Base-by-base conservation (phyloP, 2,113 vertebrate genomes). In the Motacilla tschutschensis region DNA sequence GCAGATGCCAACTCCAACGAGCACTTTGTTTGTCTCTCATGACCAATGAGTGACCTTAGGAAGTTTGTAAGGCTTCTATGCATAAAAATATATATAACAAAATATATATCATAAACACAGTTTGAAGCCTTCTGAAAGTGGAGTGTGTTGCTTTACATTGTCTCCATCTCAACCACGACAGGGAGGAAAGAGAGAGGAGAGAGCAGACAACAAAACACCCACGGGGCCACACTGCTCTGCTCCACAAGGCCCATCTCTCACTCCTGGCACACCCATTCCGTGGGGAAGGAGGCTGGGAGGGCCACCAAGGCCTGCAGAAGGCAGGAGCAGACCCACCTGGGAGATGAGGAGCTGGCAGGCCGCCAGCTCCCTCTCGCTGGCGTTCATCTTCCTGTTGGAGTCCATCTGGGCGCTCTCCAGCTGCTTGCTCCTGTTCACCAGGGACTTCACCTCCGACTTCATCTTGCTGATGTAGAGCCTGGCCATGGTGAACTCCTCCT, bases 401-500 rank as follows among this genome's bases (percentile, higher is more conserved):
- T 99, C 98, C 29, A 97, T 95, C 97, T 99, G 98, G 26, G 98
- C 93, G 0, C 96, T 98, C 96, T 99, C 98, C 57, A 99, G 88
- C 96, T 98, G 98, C 79, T 98, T 98, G 97, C 98, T 98, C 36
- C 98, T 97, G 94, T 98, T 99, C 91, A 98, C 97, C 85, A 99
- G 94, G 0, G 98, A 98, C 92, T 99, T 99, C 72, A 99, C 97
- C 96, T 99, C 98, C 0, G 98, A 98, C 81, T 98, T 99, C 97
- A 99, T 98, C 94, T 99, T 99, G 92, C 98, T 98, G 95, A 99
- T 98, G 95, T 98, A 99, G 29, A 99, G 97, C 29, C 98, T 96
- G 38, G 98, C 98, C 95, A 98, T 97, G 46, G 98, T 98, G 95
- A 99, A 99, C 94, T 98, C 98, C 90, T 99, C 98, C 74, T 99